Evolutionary conservation across 2,888 invertebrate species (phyloP), one percentile per base, ranked within the genome.

Genomic region (Xiphydria camelus): DNA sequence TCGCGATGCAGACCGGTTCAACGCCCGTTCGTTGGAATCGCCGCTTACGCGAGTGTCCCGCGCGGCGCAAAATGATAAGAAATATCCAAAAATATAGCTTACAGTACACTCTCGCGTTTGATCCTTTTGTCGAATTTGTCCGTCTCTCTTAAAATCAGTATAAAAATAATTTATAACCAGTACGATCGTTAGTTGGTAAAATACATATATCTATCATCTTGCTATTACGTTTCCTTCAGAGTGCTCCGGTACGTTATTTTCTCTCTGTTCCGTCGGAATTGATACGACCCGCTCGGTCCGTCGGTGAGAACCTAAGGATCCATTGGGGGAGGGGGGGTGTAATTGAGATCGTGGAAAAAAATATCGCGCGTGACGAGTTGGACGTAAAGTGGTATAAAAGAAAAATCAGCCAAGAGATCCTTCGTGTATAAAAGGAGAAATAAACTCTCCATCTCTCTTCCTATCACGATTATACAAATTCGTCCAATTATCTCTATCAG

Each of bases 91-190:
- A 59, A 61, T 58, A 61, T 58, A 61, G 51, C 43, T 45, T 37
- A 42, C 20, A 29, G 17, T 37, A 42, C 12, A n/a, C n/a, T n/a
- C n/a, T 15, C 34, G 12, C 23, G 35, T 25, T 41, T 17, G 9
- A 17, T 41, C 4, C 25, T 14, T 26, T 2, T 32, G 29, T 37
- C 29, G 19, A 20, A n/a, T 15, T 14, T 20, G 33, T 21, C 40
- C 40, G 22, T 9, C 17, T 14, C 29, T 58, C 53, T 46, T 58
- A 66, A 67, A 69, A 65, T 62, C 51, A 53, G 60, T 70, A 70
- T 56, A 70, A 70, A 70, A 70, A 70, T 70, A 70, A 62, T 64
- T 55, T 64, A 60, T 49, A 55, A 62, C 50, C 61, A 54, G 55
- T 63, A 66, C 62, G 61, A 59, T 63, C 38, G 53, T 59, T 53